A percentile compares a stretch with the other conserved stretches of the same genome.
Evolutionary conservation across 1,140 invertebrate species (phyloP).

Genomic region (Monochamus saltuarius): DNA sequence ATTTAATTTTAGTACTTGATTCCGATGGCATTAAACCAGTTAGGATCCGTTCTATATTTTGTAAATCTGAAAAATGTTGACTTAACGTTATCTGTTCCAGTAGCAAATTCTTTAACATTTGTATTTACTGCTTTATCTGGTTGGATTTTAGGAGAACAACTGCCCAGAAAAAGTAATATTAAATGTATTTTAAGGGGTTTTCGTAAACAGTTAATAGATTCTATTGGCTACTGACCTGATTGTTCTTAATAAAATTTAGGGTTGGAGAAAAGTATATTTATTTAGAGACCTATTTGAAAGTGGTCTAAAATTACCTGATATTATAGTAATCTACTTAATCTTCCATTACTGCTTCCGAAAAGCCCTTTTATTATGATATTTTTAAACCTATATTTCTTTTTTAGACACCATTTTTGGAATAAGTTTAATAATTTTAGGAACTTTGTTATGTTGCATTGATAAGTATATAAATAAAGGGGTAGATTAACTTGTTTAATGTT

Average conservation of each 20-base stretch:
- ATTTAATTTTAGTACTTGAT: conserved; percentile 61
- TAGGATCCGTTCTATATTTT: conserved; percentile 67
- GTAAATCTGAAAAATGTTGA: conserved; percentile 61
- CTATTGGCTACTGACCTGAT: no score
- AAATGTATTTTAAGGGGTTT: no score
- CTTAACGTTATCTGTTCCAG: conserved; percentile 66
- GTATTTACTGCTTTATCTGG: conserved; percentile 68
- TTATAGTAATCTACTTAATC: no score
- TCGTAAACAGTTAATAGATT: no score
- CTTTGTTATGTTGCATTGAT: conserved; percentile 39
- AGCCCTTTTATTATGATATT: conserved; percentile 1
- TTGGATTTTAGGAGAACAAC: conserved; percentile 58
- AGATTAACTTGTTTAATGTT: no score
- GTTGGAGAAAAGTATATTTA: no score
- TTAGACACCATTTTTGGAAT: conserved; percentile 37
- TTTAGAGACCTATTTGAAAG: no score
- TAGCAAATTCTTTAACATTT: conserved; percentile 71
- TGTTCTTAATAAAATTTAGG: no score
- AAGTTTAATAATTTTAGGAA: conserved; percentile 38
- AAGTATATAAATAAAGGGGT: conserved; percentile 24
- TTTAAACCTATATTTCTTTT: conserved; percentile 23
- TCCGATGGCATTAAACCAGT: conserved; percentile 69
- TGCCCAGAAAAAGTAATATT: conserved; percentile 52
- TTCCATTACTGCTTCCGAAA: no score
- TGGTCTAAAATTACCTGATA: no score